Percentiles rank a stretch among this genome's conserved stretches.
phyloP scores from a whole-genome alignment of 2,113 vertebrate genomes.

The Gila orcuttii region DNA sequence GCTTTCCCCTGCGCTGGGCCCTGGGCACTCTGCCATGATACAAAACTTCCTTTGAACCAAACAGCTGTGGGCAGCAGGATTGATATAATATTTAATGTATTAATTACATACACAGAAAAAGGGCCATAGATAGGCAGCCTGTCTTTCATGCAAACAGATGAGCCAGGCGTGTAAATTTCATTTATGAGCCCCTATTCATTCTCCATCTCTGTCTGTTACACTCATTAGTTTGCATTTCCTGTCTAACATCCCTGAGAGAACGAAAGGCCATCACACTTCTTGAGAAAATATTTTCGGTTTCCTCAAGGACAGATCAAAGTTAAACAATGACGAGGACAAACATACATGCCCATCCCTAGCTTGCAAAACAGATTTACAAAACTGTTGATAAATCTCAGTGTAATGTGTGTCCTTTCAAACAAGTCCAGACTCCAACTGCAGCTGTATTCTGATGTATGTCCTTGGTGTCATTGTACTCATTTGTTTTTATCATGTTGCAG shows the following conservation, averaged over 20 bases:
- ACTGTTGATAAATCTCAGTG: background rate
- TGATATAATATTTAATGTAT: slow-evolving; percentile 78
- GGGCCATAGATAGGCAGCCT: slow-evolving; percentile 61
- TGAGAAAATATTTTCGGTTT: background rate
- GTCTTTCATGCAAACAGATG: slow-evolving; percentile 63
- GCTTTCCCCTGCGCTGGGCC: slow-evolving; percentile 65
- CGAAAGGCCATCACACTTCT: background rate
- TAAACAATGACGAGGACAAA: background rate
- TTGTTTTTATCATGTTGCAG: slow-evolving; percentile 71
- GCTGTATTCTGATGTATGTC: slow-evolving; percentile 65
- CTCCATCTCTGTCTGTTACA: slow-evolving; percentile 7
- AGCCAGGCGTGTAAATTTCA: slow-evolving; percentile 60
- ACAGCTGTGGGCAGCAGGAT: slow-evolving; percentile 70
- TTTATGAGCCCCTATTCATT: slow-evolving; percentile 57
- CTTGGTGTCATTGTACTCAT: slow-evolving; percentile 65
- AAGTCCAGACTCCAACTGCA: slow-evolving; percentile 10
- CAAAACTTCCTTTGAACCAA: slow-evolving; percentile 74
- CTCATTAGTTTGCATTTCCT: slow-evolving; percentile 16
- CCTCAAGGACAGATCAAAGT: background rate
- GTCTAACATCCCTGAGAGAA: background rate
- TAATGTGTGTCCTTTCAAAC: background rate
- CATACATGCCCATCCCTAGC: background rate
- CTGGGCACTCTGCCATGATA: slow-evolving; percentile 67
- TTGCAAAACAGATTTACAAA: background rate
- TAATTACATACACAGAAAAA: slow-evolving; percentile 72